Percentiles rank a stretch among this genome's conserved stretches.
Conservation (phyloP, 2,888 invertebrate genomes). For the Acrobasis suavella region DNA sequence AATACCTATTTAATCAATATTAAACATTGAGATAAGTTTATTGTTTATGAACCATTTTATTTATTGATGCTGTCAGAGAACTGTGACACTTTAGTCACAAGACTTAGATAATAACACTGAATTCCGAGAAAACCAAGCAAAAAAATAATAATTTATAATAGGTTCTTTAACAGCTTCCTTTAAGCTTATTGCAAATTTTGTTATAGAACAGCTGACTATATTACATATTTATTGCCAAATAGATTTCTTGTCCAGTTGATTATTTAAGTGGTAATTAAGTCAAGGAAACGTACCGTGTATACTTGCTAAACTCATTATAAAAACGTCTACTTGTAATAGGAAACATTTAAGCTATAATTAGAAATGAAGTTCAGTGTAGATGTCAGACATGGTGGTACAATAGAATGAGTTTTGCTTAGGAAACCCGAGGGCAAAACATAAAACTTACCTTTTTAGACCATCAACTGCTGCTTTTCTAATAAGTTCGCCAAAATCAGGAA, state of each 20-base stretch:
- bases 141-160: too few species aligned
- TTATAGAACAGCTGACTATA: too few species aligned
- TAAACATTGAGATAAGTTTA: too few species aligned
- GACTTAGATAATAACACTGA: too few species aligned
- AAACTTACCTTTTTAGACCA: slow-evolving; percentile 56
- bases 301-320: background rate
- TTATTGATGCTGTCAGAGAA: too few species aligned
- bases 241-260: background rate
- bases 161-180: too few species aligned
- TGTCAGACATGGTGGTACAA: background rate
- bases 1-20: too few species aligned
- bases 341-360: slow-evolving; percentile 53
- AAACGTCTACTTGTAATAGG: slow-evolving; percentile 24
- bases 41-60: too few species aligned
- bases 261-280: background rate
- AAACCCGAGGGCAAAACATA: slow-evolving; percentile 26
- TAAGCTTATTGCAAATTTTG: too few species aligned
- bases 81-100: too few species aligned
- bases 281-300: background rate
- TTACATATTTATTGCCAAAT: too few species aligned
- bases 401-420: background rate
- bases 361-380: slow-evolving; percentile 37
- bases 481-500: slow-evolving; percentile 54
- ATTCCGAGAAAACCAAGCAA: too few species aligned
- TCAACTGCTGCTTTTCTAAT: slow-evolving; percentile 42